Evolutionary conservation across 2,797 vertebrate genomes (phyloP), one percentile per base, ranked within the genome.

Genomic region (Clamator glandarius): DNA sequence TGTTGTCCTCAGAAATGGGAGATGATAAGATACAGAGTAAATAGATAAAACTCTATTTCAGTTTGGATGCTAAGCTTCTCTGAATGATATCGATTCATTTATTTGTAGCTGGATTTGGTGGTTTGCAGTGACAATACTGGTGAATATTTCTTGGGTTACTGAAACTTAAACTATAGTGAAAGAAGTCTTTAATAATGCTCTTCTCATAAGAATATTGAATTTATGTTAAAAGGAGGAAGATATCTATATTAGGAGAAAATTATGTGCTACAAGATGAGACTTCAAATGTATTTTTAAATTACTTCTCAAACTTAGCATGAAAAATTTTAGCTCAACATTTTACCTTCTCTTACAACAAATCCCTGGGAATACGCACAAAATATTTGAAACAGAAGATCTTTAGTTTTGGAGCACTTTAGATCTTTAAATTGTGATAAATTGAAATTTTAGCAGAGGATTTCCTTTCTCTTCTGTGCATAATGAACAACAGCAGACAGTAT

Each of bases 191-290:
- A 87, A 92, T 62, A 92, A 21, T 19, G 6, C 42, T 92, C 20
- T 89, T 19, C 54, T 87, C 69, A 89, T 87, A 87, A 95, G 63
- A 95, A 89, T 89, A 95, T 72, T 95, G 78, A 95, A 90, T 94
- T 92, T 83, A 29, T 85, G 39, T 87, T 95, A 83, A 92, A 87
- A 92, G 62, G 35, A 89, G 46, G 42, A 91, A 93, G 59, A 57
- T 93, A 89, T 91, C 64, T 91, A 15, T 85, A 83, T 89, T 83
- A 85, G 72, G 55, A 92, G 62, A 91, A 95, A 87, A 93, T 94
- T 0, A 89, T 55, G 10, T 85, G 26, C 57, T 94, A 70, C 58
- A 91, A 51, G 35, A 79, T 93, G 39, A 69, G 78, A 85, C 55
- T 92, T 95, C 52, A 90, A 68, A 87, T 83, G 20, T 82, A 23